phyloP scores from a whole-genome alignment of 2,113 vertebrate species.

The Astatoreochromis straeleni region DNA sequence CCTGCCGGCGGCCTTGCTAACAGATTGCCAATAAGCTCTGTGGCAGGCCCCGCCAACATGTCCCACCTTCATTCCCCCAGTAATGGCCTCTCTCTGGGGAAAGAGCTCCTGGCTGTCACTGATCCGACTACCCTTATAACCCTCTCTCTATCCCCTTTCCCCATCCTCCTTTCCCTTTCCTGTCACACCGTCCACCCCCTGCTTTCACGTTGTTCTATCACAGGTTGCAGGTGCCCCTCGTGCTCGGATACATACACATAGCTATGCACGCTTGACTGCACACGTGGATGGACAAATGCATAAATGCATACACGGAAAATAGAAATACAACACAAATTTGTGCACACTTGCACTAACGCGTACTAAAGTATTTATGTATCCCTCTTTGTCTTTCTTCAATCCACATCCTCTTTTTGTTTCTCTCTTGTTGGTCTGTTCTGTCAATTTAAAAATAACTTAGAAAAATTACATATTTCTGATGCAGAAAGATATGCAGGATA shows the following conservation, averaged over 20 bases:
- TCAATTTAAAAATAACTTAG: background rate
- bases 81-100: constrained; percentile 63
- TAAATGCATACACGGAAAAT: background rate
- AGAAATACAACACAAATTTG: background rate
- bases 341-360: background rate
- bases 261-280: background rate
- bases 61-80: constrained; percentile 27
- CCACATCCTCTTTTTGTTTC: background rate
- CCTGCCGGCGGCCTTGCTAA: constrained; percentile 60
- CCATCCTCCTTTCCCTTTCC: background rate
- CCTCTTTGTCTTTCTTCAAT: background rate
- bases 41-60: constrained; percentile 51
- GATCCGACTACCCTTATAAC: constrained; percentile 50
- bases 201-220: constrained; percentile 11
- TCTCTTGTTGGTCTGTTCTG: background rate
- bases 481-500: background rate
- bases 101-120: constrained; percentile 60
- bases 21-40: constrained; percentile 74
- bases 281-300: background rate
- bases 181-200: constrained; percentile 27
- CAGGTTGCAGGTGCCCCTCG: background rate
- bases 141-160: constrained; percentile 16
- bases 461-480: background rate
- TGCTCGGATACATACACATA: background rate
- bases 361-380: constrained; percentile 6